Evolutionary conservation across 2,797 vertebrate species (phyloP), one percentile per base, ranked within the genome.

Genomic region (Malurus leucopterus): DNA sequence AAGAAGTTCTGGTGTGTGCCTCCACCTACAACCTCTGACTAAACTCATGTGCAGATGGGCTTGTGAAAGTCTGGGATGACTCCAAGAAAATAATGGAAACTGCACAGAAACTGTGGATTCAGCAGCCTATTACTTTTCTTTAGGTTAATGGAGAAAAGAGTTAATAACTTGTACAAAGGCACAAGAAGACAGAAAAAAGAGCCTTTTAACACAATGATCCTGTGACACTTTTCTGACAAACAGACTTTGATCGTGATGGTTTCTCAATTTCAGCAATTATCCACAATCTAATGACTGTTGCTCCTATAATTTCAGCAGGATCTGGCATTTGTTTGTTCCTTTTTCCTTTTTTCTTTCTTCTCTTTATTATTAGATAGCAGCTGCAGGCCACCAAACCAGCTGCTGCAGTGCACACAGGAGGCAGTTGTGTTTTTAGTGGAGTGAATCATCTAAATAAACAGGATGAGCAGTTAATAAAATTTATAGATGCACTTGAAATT

Each of bases 361-460:
- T 46, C 51, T 59, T 71, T 72, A 34, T 61, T 63, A 20, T 64
- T 23, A 21, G 53, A 11, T 30, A 71, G 58, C 64, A 86, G 51
- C 89, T 95, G 64, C 57, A 91, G 79, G 57, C 67, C 84, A 64
- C 67, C 59, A 81, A 82, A 40, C 34, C 78, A 94, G 72, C 73
- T 86, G 78, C 78, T 78, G n/a, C 62, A 69, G 65, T 63, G 49
- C 73, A 64, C 4, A 1, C 63, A 84, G 58, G 70, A 76, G 46
- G 74, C 73, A 79, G 43, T 30, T 92, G 65, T 86, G 43, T 73
- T 84, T 81, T 63, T 77, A 67, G 55, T 53, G 53, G 41, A 80
- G 43, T 85, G 86, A 90, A 51, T 93, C 65, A 93, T 55, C 65
- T 89, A 73, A 88, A 81, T 75, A 86, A 92, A 91, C 84, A 91